Base-by-base conservation (phyloP, 2,797 vertebrate genomes). In the Taenioides sp. region DNA sequence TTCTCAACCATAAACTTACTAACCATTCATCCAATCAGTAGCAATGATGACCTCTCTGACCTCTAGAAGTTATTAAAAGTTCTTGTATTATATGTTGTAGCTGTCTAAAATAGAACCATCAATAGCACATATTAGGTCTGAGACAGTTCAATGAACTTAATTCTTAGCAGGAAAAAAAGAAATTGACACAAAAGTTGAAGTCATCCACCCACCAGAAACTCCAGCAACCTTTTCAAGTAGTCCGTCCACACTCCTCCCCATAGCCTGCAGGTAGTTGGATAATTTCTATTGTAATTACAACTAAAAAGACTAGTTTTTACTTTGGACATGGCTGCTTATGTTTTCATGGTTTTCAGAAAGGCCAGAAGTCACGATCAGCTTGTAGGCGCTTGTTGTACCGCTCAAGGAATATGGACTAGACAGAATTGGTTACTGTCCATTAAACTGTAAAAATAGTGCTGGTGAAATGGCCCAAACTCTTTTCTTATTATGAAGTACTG, bases 281-380 rank as follows among this genome's bases (percentile, higher is more conserved):
- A 7, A 52, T 28, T 3, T 12, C 65, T 18, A 3, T 25, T 23
- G 10, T n/a, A 11, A 7, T 31, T n/a, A 2, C 10, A 52, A 1
- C 0, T 17, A 25, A 17, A 62, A 64, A 23, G 22, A 25, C 34
- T 3, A 6, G 1, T 49, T 50, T 37, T 55, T 47, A 27, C 16
- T 28, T n/a, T 22, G 34, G 1, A n/a, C 17, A n/a, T 0, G 25
- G 25, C 27, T 57, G 17, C 49, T 25, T 43, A 20, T 58, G 31
- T 74, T 18, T 23, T 4, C 12, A 25, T 34, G 58, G 64, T 65
- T 75, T 31, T 28, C 63, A 66, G 9, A 31, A 27, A 72, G 75
- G 65, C 72, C 72, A 20, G 25, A 66, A 70, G 62, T 83, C 74
- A 67, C 4, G 14, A 69, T 70, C 50, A 7, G 54, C 71, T 52